These are phyloP conservation scores for Apotomis betuletana DNA, from an alignment of 2,888 invertebrate species.

Conservation along the genomic window DNA sequence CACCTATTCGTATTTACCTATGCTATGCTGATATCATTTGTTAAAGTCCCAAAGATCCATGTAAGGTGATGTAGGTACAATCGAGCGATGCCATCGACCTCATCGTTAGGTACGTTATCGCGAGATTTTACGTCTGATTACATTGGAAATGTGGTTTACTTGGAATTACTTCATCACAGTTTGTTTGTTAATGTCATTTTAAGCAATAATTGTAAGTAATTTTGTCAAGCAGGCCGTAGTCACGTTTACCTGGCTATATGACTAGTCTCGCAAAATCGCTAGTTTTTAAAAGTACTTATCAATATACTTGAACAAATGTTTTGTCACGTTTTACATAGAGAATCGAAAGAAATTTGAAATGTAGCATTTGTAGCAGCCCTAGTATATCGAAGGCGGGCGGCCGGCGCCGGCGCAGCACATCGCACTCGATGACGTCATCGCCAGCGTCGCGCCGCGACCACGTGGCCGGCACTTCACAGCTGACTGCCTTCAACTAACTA, in stretches of 20 bases:
- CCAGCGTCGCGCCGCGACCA: slow-evolving; percentile 51
- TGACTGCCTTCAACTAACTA: slow-evolving; percentile 38
- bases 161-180: not conserved
- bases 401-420: slow-evolving; percentile 50
- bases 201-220: no score
- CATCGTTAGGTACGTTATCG: slow-evolving; percentile 46
- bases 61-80: not conserved
- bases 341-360: no score
- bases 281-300: no score
- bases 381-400: slow-evolving; percentile 2
- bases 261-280: no score
- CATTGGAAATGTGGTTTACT: not conserved
- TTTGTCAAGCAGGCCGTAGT: no score
- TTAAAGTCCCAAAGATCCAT: not conserved
- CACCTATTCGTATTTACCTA: not conserved
- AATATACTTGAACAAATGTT: no score
- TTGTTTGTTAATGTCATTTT: not conserved
- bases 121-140: not conserved
- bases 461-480: slow-evolving; percentile 69
- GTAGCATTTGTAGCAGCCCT: not conserved
- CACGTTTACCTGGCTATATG: no score
- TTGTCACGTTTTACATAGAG: no score
- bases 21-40: not conserved
- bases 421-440: slow-evolving; percentile 60
- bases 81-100: slow-evolving; percentile 47